A percentile compares a stretch with the other conserved stretches of the same genome.
Evolutionary conservation across 1,140 invertebrate genomes (phyloP).

Genomic region (Pseudoatta argentina): DNA sequence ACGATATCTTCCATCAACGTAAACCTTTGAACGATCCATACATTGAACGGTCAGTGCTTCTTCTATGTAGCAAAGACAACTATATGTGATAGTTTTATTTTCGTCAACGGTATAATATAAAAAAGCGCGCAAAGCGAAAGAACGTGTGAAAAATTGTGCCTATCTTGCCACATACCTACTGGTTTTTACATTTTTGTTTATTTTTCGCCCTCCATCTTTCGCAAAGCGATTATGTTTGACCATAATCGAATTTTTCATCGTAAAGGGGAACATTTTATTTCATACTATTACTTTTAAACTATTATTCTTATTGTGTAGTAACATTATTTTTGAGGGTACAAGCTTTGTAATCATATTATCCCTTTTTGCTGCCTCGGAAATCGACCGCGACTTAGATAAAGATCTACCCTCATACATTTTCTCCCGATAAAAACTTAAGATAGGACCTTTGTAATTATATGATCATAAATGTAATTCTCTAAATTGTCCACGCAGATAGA

Average conservation of each 20-base stretch:
- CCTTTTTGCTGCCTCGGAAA: neutral
- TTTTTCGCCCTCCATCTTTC: conserved; percentile 48
- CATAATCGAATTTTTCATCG: conserved; percentile 11
- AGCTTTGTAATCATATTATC: conserved; percentile 9
- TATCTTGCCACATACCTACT: neutral
- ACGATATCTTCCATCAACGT: conserved; percentile 38
- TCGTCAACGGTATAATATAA: neutral
- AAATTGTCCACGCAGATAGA: neutral
- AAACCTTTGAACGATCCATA: conserved; percentile 34
- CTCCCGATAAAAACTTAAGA: conserved; percentile 3
- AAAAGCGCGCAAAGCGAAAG: conserved; percentile 31
- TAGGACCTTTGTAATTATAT: neutral
- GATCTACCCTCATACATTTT: neutral
- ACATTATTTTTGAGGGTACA: conserved; percentile 7
- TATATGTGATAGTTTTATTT: conserved; percentile 33
- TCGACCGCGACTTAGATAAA: conserved; percentile 1
- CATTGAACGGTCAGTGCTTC: conserved; percentile 19
- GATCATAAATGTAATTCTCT: neutral
- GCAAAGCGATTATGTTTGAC: neutral
- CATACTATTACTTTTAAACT: neutral
- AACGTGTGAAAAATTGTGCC: neutral
- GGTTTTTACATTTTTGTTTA: conserved; percentile 33
- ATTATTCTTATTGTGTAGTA: neutral
- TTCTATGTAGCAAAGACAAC: neutral
- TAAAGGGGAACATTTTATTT: neutral